A percentile compares a stretch with the other conserved stretches of the same genome.
phyloP scores from a whole-genome alignment of 2,888 invertebrate species.

The Cistogaster globosa region DNA sequence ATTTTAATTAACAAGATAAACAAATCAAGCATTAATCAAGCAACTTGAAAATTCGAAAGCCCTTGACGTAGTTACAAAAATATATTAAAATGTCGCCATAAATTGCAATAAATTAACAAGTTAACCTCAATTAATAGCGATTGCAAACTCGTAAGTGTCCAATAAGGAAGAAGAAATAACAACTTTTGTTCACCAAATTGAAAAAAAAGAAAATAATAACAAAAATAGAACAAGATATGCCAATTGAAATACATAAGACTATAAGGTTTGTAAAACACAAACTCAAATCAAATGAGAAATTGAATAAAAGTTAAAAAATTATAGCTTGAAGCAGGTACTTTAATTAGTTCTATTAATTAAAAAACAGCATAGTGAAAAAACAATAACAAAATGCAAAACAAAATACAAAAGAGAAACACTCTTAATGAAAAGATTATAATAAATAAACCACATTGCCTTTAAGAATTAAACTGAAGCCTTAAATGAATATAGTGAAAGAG shows the following conservation, averaged over 20 bases:
- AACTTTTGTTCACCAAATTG: slow-evolving; percentile 48
- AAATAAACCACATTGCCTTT: not conserved
- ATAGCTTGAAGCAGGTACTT: slow-evolving; percentile 75
- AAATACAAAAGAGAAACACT: not conserved
- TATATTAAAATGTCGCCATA: slow-evolving; percentile 62
- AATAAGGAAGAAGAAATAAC: slow-evolving; percentile 60
- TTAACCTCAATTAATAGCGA: slow-evolving; percentile 66
- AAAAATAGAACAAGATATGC: slow-evolving; percentile 23
- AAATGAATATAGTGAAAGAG: too few species aligned
- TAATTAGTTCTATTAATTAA: slow-evolving; percentile 81
- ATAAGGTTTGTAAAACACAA: slow-evolving; percentile 27
- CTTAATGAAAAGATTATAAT: slow-evolving; percentile 6
- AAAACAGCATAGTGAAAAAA: slow-evolving; percentile 63
- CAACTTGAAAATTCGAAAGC: not conserved
- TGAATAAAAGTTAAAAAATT: slow-evolving; percentile 20
- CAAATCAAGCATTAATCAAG: slow-evolving; percentile 7
- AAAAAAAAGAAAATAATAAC: slow-evolving; percentile 16
- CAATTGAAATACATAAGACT: slow-evolving; percentile 1
- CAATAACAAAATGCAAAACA: not conserved
- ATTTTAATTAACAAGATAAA: slow-evolving; percentile 38
- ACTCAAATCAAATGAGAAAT: slow-evolving; percentile 10
- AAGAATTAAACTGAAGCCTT: not conserved
- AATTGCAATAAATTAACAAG: slow-evolving; percentile 67
- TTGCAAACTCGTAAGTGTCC: slow-evolving; percentile 67
- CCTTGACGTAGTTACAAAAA: not conserved